phyloP scores from a whole-genome alignment of 2,888 invertebrate species.

The Trypoxylon attenuatum region DNA sequence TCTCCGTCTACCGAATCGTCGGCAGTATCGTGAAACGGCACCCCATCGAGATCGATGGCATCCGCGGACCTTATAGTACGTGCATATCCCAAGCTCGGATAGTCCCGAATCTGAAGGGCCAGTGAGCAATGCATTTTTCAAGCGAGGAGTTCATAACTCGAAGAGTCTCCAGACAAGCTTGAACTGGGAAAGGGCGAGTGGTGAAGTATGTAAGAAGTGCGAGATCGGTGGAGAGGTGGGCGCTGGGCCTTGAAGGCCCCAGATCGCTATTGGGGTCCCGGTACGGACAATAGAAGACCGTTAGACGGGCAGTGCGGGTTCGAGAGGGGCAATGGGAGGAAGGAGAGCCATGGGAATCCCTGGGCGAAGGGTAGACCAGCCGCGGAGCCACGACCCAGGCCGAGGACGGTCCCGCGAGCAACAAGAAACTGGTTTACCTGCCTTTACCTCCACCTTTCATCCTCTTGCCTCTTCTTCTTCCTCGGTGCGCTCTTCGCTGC shows the following conservation, averaged over 20 bases:
- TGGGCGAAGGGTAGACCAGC: constrained; percentile 41
- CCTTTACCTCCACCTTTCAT: constrained; percentile 35
- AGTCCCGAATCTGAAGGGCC: no score
- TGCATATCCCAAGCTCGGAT: no score
- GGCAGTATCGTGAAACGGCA: constrained; percentile 3
- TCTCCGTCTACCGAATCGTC: constrained; percentile 25
- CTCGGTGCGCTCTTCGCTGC: not conserved
- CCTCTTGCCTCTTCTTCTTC: constrained; percentile 33
- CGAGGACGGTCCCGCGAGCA: constrained; percentile 35
- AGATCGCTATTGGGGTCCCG: constrained; percentile 40
- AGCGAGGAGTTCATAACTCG: no score
- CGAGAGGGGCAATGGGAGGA: constrained; percentile 25
- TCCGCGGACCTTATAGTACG: no score
- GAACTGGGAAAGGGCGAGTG: no score
- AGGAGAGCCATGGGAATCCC: constrained; percentile 48
- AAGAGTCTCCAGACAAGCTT: no score
- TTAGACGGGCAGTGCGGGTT: constrained; percentile 42
- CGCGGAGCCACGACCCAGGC: constrained; percentile 36
- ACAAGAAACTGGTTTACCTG: constrained; percentile 55
- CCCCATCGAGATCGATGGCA: constrained; percentile 14
- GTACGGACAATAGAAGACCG: constrained; percentile 52
- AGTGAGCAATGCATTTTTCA: no score
- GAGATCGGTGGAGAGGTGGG: not conserved
- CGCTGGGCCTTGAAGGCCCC: constrained; percentile 27
- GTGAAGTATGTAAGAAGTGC: not conserved